Base-by-base conservation (phyloP, 2,113 vertebrate species). In the Aplodontia rufa region DNA sequence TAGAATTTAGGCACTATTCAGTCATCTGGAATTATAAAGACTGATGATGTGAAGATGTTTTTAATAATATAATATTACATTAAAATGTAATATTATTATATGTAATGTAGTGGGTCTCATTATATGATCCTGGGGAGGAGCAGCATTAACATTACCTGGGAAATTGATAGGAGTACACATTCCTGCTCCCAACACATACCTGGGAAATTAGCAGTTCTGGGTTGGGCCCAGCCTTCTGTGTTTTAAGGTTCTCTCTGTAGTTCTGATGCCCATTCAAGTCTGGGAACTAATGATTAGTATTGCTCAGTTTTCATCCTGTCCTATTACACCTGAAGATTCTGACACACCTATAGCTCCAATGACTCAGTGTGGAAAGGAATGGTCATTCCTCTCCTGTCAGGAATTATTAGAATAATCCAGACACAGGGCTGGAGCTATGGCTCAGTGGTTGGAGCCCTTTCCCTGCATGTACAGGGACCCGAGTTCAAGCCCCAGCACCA, bases 1-100 rank as follows among this genome's bases (percentile, higher is more conserved):
- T 95, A 66, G 49, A 55, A 93, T 55, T 91, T 95, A 94, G 89
- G 42, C 8, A 87, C 87, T 94, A 85, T 75, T 6, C 3, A 60
- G 7, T 78, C n/a, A 83, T 90, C n/a, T 83, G 74, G 81, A 83
- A 80, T 90, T 86, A 42, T 60, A 35, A 64, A 79, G 40, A 66
- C 20, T 69, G 62, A 69, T 90, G 47, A 85, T 79, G 17, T 62
- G 42, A 72, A 92, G 45, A 91, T 9, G 47, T 82, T 81, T 91
- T 87, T 87, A 81, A 81, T 79, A 93, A n/a, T 26, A 49, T 32
- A 55, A 26, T 32, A 55, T 92, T 83, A 32, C 40, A 37, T 72
- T 71, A 40, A 66, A 93, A 75, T 28, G 32, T 49, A 30, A 6
- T 75, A 3, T 86, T 86, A 40, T 83, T 90, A 62, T 7, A 24